These are phyloP conservation scores for Zaprionus nigranus DNA, from an alignment of 1,140 invertebrate species.

Conservation along the genomic window DNA sequence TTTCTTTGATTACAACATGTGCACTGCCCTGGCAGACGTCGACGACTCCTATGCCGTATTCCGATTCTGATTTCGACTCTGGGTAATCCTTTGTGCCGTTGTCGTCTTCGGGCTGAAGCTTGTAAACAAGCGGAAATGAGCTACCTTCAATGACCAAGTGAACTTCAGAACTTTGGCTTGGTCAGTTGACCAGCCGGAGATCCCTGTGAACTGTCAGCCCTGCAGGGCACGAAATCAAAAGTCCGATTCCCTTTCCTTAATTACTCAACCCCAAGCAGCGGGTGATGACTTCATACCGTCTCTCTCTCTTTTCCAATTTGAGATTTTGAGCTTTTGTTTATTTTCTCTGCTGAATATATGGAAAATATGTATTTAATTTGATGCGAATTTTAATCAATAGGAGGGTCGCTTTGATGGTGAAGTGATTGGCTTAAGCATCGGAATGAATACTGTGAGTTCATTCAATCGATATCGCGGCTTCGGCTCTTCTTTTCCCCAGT, in stretches of 20 bases:
- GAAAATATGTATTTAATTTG: not conserved
- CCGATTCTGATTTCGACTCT: slow-evolving; percentile 35
- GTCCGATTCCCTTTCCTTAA: slow-evolving; percentile 63
- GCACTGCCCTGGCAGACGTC: slow-evolving; percentile 32
- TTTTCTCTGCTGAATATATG: not conserved
- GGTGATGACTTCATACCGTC: slow-evolving; percentile 1
- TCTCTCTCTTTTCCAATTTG: not conserved
- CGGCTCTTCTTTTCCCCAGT: too few species aligned
- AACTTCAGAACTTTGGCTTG: slow-evolving; percentile 79
- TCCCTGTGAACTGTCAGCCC: slow-evolving; percentile 22
- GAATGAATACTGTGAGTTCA: too few species aligned
- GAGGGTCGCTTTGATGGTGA: not conserved
- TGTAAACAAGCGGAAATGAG: slow-evolving; percentile 61
- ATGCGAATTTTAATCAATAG: not conserved
- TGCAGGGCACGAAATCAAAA: slow-evolving; percentile 14
- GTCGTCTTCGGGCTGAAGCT: slow-evolving; percentile 51
- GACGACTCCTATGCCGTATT: slow-evolving; percentile 23
- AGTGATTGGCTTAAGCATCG: too few species aligned
- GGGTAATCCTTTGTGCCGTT: slow-evolving; percentile 68
- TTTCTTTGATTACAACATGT: slow-evolving; percentile 81
- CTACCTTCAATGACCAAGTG: slow-evolving; percentile 76
- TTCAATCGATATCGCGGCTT: not conserved
- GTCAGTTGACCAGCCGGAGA: slow-evolving; percentile 36
- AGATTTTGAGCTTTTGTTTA: slow-evolving; percentile 17
- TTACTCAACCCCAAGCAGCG: slow-evolving; percentile 52